Percentiles rank a stretch among this genome's conserved stretches.
Conservation (phyloP, 2,888 invertebrate genomes). For the Trissoscelio sp. region DNA sequence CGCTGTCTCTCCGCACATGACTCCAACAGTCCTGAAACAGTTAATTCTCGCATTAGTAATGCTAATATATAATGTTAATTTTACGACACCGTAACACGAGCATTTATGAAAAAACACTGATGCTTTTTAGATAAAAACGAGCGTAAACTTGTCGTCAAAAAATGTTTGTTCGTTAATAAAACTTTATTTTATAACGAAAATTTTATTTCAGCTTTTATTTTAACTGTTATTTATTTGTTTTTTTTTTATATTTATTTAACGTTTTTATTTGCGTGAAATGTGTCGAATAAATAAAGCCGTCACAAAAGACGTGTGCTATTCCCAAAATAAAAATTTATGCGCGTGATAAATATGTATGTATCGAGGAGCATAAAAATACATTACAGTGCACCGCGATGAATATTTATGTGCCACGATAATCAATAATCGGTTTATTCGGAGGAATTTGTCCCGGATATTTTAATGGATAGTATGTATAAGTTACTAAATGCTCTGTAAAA, state of each 20-base stretch:
- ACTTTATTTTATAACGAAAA: background rate
- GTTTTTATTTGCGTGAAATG: background rate
- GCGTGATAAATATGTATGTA: slow-evolving; percentile 24
- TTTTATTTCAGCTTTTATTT: background rate
- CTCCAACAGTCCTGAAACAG: slow-evolving; percentile 80
- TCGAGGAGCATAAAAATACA: slow-evolving; percentile 4
- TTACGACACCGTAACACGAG: slow-evolving; percentile 28
- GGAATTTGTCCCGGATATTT: slow-evolving; percentile 28
- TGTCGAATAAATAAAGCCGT: slow-evolving; percentile 1
- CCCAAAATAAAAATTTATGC: slow-evolving; percentile 16
- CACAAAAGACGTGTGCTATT: slow-evolving; percentile 10
- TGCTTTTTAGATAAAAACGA: slow-evolving; percentile 3
- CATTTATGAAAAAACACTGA: slow-evolving; percentile 12
- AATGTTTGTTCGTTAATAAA: slow-evolving; percentile 3
- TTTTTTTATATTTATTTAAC: too few species aligned
- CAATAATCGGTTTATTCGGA: slow-evolving; percentile 36
- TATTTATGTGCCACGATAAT: slow-evolving; percentile 46
- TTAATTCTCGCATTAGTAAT: slow-evolving; percentile 55
- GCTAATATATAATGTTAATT: slow-evolving; percentile 50
- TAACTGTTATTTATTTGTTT: background rate
- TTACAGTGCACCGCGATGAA: slow-evolving; percentile 34
- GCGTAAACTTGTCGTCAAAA: background rate
- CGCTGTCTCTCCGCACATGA: slow-evolving; percentile 87
- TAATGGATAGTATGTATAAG: background rate
- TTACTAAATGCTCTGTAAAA: slow-evolving; percentile 2